A percentile compares a stretch with the other conserved stretches of the same genome.
Conservation (phyloP, 1,140 invertebrate species). For the Pollicipes pollicipes region DNA sequence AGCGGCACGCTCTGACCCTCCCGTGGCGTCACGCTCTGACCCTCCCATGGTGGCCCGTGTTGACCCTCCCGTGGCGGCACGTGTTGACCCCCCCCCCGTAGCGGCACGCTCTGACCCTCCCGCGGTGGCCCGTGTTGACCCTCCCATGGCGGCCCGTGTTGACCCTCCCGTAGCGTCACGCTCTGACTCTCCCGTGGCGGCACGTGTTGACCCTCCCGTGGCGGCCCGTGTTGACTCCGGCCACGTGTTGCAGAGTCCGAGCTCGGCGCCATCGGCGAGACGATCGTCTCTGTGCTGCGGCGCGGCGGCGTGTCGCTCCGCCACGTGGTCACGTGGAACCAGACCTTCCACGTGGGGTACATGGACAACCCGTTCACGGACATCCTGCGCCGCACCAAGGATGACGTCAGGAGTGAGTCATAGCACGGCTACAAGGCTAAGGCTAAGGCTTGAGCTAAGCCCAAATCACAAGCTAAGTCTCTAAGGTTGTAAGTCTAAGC, state of each 20-base stretch:
- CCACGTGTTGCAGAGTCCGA: constrained; percentile 14
- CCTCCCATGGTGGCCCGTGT: too few relatives aligned
- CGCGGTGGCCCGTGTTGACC: too few relatives aligned
- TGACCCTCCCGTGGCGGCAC: too few relatives aligned
- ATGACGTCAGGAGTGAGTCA: constrained; percentile 62
- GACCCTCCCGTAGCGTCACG: not conserved
- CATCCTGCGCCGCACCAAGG: constrained; percentile 55
- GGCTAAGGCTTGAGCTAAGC: too few relatives aligned
- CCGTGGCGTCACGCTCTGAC: too few relatives aligned
- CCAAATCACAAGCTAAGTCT: too few relatives aligned
- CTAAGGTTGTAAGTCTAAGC: too few relatives aligned
- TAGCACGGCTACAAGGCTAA: too few relatives aligned
- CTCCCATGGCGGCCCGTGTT: not conserved
- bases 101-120: too few relatives aligned
- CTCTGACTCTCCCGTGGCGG: not conserved
- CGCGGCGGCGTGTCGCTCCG: constrained; percentile 46
- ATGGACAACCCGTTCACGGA: constrained; percentile 52
- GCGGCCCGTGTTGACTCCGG: constrained; percentile 15
- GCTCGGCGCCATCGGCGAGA: constrained; percentile 36
- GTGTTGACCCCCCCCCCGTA: too few relatives aligned
- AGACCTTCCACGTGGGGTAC: constrained; percentile 57
- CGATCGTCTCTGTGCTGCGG: constrained; percentile 45
- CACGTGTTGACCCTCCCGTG: not conserved
- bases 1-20: too few relatives aligned
- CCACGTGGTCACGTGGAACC: constrained; percentile 44